A percentile compares a stretch with the other conserved stretches of the same genome.
phyloP scores from a whole-genome alignment of 2,797 vertebrate species.

The Acipenser oxyrinchus region DNA sequence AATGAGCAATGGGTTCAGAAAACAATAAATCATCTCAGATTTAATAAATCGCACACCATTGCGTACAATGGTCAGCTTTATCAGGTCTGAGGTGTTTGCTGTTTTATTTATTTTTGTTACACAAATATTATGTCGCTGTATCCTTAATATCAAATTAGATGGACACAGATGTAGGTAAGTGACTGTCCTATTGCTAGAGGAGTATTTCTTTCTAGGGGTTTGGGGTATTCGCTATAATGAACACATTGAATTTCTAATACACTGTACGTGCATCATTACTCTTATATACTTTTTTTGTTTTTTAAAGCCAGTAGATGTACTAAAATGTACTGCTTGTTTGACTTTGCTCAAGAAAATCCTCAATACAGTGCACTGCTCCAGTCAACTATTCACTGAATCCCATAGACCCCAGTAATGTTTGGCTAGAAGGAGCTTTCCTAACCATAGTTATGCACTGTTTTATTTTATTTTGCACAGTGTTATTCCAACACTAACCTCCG shows the following conservation, averaged over 20 bases:
- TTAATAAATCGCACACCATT: neutral
- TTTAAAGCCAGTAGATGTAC: no score
- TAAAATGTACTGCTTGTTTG: no score
- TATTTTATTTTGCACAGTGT: no score
- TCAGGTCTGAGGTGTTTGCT: neutral
- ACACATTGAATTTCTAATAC: neutral
- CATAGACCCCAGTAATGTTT: no score
- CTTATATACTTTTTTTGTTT: neutral
- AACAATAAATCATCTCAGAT: neutral
- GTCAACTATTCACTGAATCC: no score
- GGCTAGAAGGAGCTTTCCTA: no score
- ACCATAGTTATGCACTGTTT: no score
- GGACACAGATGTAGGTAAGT: conserved; percentile 7
- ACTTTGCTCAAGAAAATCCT: no score
- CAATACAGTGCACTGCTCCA: no score
- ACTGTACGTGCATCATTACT: no score
- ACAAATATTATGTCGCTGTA: conserved; percentile 6
- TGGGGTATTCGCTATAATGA: neutral
- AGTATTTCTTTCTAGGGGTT: neutral
- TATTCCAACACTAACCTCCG: no score
- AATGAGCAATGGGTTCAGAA: neutral
- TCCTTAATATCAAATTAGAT: conserved; percentile 8
- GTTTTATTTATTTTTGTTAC: neutral
- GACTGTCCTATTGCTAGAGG: neutral
- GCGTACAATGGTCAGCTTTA: neutral